phyloP scores from a whole-genome alignment of 2,888 invertebrate species.

The Muscina levida region DNA sequence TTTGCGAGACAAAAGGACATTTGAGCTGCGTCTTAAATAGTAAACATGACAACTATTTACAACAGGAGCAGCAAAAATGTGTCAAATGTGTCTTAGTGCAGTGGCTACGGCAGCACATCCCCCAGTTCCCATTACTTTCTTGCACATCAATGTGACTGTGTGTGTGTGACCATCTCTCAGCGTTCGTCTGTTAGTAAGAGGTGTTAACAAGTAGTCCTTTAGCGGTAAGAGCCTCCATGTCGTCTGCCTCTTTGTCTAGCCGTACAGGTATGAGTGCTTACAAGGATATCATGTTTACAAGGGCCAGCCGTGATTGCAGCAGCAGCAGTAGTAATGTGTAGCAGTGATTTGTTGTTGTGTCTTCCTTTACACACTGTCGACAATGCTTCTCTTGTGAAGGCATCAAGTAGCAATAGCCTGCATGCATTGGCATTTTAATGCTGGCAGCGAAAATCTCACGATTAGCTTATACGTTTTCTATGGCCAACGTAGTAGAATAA shows the following conservation, averaged over 20 bases:
- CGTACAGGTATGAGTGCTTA: neutral
- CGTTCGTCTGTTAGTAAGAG: no score
- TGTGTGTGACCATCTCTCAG: no score
- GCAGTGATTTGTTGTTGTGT: neutral
- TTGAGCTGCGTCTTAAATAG: slow-evolving; percentile 5
- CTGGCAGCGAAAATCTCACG: no score
- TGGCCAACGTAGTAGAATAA: no score
- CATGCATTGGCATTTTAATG: neutral
- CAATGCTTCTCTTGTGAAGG: neutral
- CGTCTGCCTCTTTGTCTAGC: neutral
- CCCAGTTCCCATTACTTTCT: slow-evolving; percentile 25
- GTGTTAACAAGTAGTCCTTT: neutral
- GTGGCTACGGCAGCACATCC: no score
- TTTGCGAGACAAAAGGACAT: slow-evolving; percentile 60
- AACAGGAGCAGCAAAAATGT: slow-evolving; percentile 17
- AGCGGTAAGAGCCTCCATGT: neutral
- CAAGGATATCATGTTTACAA: slow-evolving; percentile 21
- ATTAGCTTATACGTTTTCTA: neutral
- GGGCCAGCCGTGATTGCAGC: neutral
- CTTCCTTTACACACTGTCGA: neutral
- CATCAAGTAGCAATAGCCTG: neutral
- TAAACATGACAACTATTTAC: slow-evolving; percentile 23
- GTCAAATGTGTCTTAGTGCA: slow-evolving; percentile 23
- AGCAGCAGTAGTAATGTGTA: neutral
- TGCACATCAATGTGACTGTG: neutral